Evolutionary conservation across 2,113 vertebrate genomes (phyloP), one percentile per base, ranked within the genome.

Genomic region (Larimichthys crocea): DNA sequence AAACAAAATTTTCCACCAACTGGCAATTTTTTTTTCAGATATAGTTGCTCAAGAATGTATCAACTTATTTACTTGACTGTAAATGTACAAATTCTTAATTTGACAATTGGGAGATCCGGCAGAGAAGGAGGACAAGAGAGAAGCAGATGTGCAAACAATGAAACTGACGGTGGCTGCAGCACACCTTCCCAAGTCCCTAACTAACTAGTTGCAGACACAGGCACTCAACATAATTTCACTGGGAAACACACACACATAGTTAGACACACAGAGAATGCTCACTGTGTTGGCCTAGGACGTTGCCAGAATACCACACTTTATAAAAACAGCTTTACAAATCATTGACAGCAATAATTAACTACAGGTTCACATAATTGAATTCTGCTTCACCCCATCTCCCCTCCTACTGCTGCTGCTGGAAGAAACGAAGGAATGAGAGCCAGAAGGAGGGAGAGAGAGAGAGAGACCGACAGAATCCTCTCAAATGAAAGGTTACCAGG

Each of bases 241-340:
- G 68, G 55, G 66, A 86, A 76, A 74, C 85, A 82, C 64, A 85
- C 78, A 86, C 80, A 84, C 73, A 86, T 79, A 83, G 52, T 74
- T 44, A 74, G 40, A 85, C 84, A 66, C 64, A 73, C n/a, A 69
- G 57, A 80, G 61, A 92, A 80, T 72, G 61, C 60, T 88, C 59
- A 74, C 75, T 90, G 83, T 66, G 71, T 89, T 92, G 88, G 89
- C 82, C 35, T 60, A 69, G 19, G 61, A 59, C 44, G 26, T 15
- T 91, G 89, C 91, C 92, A 92, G 84, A 92, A 94, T 91, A 90
- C 89, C 90, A 66, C 92, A 89, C 91, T 91, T 90, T 89, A 89
- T 88, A 90, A 92, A 93, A 91, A 88, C 70, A 87, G 91, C 90
- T 93, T 91, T 93, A 89, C 87, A 91, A 95, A 94, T 91, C 86